Base-by-base conservation (phyloP, 2,113 vertebrate species). In the Dermatemys mawii region DNA sequence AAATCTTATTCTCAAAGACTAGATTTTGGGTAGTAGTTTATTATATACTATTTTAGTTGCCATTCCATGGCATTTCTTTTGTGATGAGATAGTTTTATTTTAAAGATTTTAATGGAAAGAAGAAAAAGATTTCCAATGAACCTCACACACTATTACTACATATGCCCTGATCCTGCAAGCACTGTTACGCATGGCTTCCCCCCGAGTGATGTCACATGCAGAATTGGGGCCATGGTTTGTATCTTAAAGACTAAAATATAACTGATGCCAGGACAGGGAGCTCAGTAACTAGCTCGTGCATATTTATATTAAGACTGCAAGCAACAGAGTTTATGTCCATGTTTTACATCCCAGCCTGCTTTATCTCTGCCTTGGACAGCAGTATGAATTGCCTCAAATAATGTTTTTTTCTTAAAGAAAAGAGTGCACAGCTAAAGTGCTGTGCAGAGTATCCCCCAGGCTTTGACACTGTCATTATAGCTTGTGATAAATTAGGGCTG, bases 401-500 rank as follows among this genome's bases (percentile, higher is more conserved):
- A 44, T 0, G 0, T 29, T 26, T 73, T 53, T 24, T 78, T 73
- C 51, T 67, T 87, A n/a, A 78, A 27, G 90, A 82, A 81, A 88
- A 84, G 78, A 93, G 78, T 21, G 63, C 24, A 32, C 83, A 50
- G 78, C 87, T 83, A 90, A 94, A 97, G 93, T 44, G 91, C 83
- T 87, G 90, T 0, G 26, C 1, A 0, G 53, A 83, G 83, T 75
- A 48, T 93, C 93, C 92, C 93, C 79, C 57, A 35, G 12, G 87
- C 78, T 94, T 63, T 96, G 97, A 97, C 97, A 92, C 67, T 38
- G 49, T 97, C 96, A 95, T 94, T 97, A 97, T 87, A 88, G 93
- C 96, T 88, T 84, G 96, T 98, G 98, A 99, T 98, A 96, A 97
- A 99, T 98, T 97, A 98, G 96, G 96, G 96, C 95, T 95, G 92